These are phyloP conservation scores for Marasmarcha lunaedactyla DNA, from an alignment of 2,888 invertebrate species.

Conservation along the genomic window DNA sequence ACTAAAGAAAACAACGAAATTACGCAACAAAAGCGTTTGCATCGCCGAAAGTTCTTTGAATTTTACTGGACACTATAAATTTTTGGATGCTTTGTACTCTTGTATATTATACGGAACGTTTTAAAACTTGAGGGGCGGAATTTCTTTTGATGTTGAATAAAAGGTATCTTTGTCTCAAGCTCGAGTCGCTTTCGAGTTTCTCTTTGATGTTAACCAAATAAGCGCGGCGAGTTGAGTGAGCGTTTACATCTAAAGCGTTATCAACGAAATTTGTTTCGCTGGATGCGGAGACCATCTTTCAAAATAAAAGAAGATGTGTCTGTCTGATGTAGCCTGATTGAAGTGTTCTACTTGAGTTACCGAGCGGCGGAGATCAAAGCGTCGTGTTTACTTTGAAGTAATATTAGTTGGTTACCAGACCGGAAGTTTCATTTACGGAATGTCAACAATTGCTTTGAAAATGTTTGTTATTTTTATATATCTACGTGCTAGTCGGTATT, in stretches of 20 bases:
- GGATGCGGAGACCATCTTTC: conserved; percentile 27
- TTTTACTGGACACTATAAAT: conserved; percentile 23
- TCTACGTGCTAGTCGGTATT: neutral
- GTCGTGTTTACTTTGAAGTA: conserved; percentile 44
- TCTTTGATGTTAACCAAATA: conserved; percentile 57
- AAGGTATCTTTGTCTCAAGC: conserved; percentile 52
- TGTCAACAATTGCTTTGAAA: conserved; percentile 1
- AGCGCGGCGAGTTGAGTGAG: conserved; percentile 24
- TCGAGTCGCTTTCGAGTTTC: conserved; percentile 46
- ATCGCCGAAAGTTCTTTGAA: conserved; percentile 24
- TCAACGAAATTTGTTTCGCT: conserved; percentile 35
- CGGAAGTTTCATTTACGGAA: conserved; percentile 22
- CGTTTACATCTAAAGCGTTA: conserved; percentile 30
- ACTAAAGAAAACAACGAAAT: conserved; percentile 19
- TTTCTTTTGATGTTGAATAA: conserved; percentile 52
- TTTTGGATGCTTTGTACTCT: conserved; percentile 18
- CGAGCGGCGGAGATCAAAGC: conserved; percentile 52
- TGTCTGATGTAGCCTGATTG: conserved; percentile 31
- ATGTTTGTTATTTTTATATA: neutral
- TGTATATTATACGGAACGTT: conserved; percentile 14
- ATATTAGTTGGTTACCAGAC: conserved; percentile 26
- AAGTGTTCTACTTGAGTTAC: conserved; percentile 35
- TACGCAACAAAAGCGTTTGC: conserved; percentile 26
- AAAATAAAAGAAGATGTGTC: conserved; percentile 29
- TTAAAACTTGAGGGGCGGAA: conserved; percentile 31